Conservation (phyloP, 2,888 invertebrate species). For the Pristionchus japonicus region DNA sequence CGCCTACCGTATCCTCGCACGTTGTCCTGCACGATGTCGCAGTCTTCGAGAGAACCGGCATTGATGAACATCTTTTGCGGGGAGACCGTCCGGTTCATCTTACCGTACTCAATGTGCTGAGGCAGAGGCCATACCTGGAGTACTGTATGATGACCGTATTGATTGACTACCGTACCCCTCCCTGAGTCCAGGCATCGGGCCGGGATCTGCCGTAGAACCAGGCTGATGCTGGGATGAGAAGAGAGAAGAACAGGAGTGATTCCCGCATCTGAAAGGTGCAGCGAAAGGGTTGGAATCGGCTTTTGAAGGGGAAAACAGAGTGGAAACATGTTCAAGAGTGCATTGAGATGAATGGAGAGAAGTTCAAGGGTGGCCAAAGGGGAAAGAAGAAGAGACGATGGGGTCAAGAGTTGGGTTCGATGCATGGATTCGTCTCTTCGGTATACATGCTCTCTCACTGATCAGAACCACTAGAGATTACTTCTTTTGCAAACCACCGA, state of each 20-base stretch:
- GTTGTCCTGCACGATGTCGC: slow-evolving; percentile 62
- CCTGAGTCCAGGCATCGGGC: slow-evolving; percentile 44
- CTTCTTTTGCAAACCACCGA: no score
- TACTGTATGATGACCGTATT: not conserved
- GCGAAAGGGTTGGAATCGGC: no score
- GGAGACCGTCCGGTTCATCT: slow-evolving; percentile 62
- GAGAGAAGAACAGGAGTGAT: not conserved
- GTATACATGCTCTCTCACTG: no score
- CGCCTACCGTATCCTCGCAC: slow-evolving; percentile 60
- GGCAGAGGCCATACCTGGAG: slow-evolving; percentile 68
- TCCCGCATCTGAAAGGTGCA: slow-evolving; percentile 15
- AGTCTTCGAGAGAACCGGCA: slow-evolving; percentile 58
- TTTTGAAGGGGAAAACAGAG: no score
- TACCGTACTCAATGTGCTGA: slow-evolving; percentile 64
- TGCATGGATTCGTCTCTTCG: no score
- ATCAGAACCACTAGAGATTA: no score
- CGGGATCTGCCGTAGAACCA: slow-evolving; percentile 45
- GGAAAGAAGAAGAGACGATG: not conserved
- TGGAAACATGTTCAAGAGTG: not conserved
- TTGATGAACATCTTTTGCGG: slow-evolving; percentile 59
- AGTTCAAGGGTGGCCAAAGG: not conserved
- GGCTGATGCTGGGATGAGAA: not conserved
- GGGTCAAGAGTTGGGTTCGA: slow-evolving; percentile 39
- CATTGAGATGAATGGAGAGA: slow-evolving; percentile 15
- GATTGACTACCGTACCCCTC: slow-evolving; percentile 33